phyloP scores from a whole-genome alignment of 2,113 vertebrate genomes.

The Dicrurus megarhynchus region DNA sequence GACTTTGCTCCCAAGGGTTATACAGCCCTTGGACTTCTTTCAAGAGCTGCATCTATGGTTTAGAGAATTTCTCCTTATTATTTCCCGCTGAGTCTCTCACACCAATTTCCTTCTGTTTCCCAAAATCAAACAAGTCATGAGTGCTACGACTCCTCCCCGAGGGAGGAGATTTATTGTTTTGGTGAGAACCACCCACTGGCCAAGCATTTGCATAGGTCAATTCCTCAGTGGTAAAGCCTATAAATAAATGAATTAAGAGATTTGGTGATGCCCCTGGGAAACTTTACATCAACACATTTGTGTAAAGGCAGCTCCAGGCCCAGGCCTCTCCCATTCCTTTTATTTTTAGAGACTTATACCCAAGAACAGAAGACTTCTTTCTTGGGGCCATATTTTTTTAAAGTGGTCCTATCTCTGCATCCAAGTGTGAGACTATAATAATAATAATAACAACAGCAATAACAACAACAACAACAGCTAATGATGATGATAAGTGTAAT shows the following conservation, averaged over 20 bases:
- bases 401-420: slow-evolving; percentile 61
- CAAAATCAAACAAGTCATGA: not conserved
- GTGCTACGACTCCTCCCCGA: not conserved
- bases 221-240: not conserved
- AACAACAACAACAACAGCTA: slow-evolving; percentile 44
- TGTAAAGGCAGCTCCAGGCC: not conserved
- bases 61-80: not conserved
- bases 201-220: slow-evolving; percentile 18
- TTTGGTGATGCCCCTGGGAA: not conserved
- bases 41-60: not conserved
- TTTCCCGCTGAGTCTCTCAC: not conserved
- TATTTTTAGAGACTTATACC: slow-evolving; percentile 2
- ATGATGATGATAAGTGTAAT: slow-evolving; percentile 52
- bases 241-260: not conserved
- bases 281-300: not conserved
- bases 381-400: slow-evolving; percentile 60
- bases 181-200: slow-evolving; percentile 11
- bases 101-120: not conserved
- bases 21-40: not conserved
- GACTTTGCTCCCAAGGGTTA: not conserved
- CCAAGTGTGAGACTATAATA: slow-evolving; percentile 18
- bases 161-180: slow-evolving; percentile 39
- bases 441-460: not conserved
- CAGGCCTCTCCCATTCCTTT: not conserved
- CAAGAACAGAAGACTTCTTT: slow-evolving; percentile 29